Evolutionary conservation across 2,888 invertebrate genomes (phyloP).

Genomic region (Blastobasis lacticolella): DNA sequence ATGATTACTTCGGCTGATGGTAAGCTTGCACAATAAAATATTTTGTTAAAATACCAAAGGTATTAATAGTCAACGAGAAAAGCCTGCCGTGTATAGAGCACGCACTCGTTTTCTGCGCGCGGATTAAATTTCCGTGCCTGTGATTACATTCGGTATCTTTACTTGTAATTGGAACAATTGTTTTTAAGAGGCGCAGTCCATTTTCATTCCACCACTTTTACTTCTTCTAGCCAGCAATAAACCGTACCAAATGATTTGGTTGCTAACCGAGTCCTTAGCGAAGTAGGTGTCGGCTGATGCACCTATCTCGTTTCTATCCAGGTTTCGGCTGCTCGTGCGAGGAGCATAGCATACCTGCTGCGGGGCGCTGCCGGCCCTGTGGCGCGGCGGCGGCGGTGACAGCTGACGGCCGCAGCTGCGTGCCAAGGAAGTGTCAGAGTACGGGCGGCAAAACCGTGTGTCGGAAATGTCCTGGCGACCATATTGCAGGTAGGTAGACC

Average conservation of each 20-base stretch:
- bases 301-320: constrained; percentile 12
- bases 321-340: constrained; percentile 54
- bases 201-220: too few species aligned
- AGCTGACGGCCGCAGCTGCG: constrained; percentile 44
- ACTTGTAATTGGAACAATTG: too few species aligned
- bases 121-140: too few species aligned
- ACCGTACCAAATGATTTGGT: too few species aligned
- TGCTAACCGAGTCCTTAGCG: too few species aligned
- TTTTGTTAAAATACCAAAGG: neutral
- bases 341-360: constrained; percentile 35
- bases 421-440: constrained; percentile 52
- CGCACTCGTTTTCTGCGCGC: too few species aligned
- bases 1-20: constrained; percentile 47
- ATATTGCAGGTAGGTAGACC: constrained; percentile 40
- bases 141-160: too few species aligned
- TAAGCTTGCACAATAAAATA: constrained; percentile 23
- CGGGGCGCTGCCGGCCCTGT: constrained; percentile 41
- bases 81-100: too few species aligned
- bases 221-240: too few species aligned
- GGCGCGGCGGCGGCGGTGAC: constrained; percentile 50
- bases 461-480: constrained; percentile 56
- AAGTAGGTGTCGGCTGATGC: too few species aligned
- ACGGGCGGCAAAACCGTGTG: constrained; percentile 42
- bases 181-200: too few species aligned
- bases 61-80: too few species aligned